Evolutionary conservation across 2,888 invertebrate species (phyloP).

Genomic region (Agonopterix heracliana): DNA sequence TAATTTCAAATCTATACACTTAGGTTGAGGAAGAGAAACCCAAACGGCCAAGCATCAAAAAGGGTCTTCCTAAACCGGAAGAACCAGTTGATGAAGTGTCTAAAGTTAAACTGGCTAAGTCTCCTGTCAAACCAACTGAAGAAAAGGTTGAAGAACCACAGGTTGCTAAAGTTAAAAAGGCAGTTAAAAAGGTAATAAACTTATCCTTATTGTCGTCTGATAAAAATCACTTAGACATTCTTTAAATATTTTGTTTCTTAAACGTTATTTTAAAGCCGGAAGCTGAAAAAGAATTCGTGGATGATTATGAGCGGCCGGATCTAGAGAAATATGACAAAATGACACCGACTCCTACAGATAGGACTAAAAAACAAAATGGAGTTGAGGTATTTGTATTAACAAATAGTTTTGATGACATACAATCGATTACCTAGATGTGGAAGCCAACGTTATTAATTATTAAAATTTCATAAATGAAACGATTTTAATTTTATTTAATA

Average conservation of each 20-base stretch:
- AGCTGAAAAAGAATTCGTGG: conserved; percentile 73
- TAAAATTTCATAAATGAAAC: neutral
- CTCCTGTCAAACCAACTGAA: conserved; percentile 52
- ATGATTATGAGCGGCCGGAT: conserved; percentile 85
- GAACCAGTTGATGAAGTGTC: conserved; percentile 64
- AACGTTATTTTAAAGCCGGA: conserved; percentile 43
- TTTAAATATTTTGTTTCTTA: neutral
- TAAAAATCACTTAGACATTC: neutral
- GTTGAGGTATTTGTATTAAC: conserved; percentile 36
- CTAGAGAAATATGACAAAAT: conserved; percentile 82
- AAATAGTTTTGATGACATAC: neutral
- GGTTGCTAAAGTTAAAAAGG: conserved; percentile 53
- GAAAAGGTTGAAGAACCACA: conserved; percentile 55
- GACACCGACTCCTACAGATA: conserved; percentile 59
- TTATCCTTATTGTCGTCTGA: neutral
- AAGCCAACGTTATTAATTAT: neutral
- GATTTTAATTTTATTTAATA: too few species aligned
- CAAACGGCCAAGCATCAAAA: conserved; percentile 57
- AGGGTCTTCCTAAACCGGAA: conserved; percentile 55
- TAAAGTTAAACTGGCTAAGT: conserved; percentile 57
- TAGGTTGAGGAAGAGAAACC: conserved; percentile 57
- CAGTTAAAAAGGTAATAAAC: conserved; percentile 54
- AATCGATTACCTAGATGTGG: too few species aligned
- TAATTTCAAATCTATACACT: neutral
- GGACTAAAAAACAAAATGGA: conserved; percentile 62